phyloP scores from a whole-genome alignment of 2,797 vertebrate genomes.

The Spheniscus humboldti region DNA sequence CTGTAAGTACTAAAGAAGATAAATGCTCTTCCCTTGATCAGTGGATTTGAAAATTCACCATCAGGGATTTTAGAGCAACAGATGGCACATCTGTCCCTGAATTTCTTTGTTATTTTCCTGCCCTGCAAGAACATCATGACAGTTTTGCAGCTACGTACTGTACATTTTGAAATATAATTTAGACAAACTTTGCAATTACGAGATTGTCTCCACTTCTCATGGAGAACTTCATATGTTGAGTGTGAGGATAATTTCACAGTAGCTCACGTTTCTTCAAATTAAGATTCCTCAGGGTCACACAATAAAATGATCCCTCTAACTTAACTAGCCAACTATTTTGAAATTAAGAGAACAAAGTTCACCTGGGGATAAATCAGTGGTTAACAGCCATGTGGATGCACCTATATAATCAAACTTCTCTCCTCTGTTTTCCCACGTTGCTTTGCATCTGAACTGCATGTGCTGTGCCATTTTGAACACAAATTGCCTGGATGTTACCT shows the following conservation, averaged over 20 bases:
- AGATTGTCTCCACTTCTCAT: not conserved
- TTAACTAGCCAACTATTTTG: not conserved
- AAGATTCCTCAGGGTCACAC: not conserved
- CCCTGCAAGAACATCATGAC: not conserved
- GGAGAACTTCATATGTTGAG: not conserved
- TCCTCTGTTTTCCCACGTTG: not conserved
- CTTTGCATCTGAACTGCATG: fast-evolving
- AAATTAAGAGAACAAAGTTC: not conserved
- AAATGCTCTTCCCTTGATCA: not conserved
- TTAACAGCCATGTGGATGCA: not conserved
- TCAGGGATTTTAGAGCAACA: not conserved
- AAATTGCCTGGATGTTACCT: not conserved
- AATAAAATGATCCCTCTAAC: not conserved
- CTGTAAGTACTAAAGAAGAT: not conserved
- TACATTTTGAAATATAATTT: not conserved
- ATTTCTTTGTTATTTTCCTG: not conserved
- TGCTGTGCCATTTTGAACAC: fast-evolving
- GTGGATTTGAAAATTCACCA: not conserved
- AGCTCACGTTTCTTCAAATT: not conserved
- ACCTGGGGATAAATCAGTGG: not conserved
- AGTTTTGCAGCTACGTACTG: not conserved
- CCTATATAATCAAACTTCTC: not conserved
- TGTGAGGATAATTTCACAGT: not conserved
- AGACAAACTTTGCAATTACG: not conserved
- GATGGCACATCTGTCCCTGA: not conserved